These are phyloP conservation scores for Avahi laniger DNA, from an alignment of 2,797 vertebrate species.

Conservation along the genomic window DNA sequence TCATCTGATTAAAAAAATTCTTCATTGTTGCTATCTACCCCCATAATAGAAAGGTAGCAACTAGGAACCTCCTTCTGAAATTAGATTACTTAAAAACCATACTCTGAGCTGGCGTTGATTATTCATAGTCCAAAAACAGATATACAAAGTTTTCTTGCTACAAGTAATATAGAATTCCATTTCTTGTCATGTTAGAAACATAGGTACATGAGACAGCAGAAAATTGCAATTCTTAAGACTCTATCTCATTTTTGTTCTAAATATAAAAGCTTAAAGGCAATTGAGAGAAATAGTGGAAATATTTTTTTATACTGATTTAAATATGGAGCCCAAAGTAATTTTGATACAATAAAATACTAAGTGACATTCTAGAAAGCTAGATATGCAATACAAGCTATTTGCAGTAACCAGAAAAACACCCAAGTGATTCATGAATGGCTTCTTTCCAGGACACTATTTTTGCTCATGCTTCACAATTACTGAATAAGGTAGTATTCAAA, in stretches of 20 bases:
- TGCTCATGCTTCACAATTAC: neutral
- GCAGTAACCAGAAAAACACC: neutral
- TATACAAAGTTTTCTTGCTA: neutral
- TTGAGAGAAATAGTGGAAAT: neutral
- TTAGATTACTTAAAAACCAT: neutral
- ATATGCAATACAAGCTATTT: neutral
- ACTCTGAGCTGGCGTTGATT: neutral
- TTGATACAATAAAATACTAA: neutral
- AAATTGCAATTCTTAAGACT: neutral
- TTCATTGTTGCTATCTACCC: neutral
- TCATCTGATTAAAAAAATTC: neutral
- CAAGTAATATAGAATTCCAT: neutral
- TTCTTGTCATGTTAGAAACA: neutral
- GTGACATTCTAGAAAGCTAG: neutral
- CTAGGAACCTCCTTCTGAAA: neutral
- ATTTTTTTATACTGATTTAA: neutral
- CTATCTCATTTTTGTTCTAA: neutral
- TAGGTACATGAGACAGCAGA: neutral
- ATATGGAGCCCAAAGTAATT: neutral
- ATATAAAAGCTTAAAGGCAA: neutral
- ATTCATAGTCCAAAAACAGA: neutral
- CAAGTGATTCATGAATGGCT: neutral
- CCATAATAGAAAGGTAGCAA: neutral
- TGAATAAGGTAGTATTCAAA: slow-evolving; percentile 23
- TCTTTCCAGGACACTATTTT: neutral